These are phyloP conservation scores for Calyptomena viridis DNA, from an alignment of 2,113 vertebrate species.

Conservation along the genomic window DNA sequence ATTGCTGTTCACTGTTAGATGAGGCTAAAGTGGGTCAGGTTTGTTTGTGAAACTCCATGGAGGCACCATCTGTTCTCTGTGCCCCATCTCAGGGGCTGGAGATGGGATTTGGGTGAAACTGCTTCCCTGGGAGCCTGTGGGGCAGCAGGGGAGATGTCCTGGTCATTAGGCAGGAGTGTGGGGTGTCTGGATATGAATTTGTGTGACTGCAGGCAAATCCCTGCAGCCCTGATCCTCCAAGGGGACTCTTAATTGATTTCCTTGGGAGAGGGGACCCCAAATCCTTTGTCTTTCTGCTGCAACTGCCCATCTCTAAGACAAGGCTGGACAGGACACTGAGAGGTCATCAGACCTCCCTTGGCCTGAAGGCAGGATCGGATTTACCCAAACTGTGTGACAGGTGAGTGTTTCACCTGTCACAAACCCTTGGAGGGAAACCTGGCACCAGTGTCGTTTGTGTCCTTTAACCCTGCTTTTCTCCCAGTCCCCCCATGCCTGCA, in stretches of 20 bases:
- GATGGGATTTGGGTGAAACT: neutral
- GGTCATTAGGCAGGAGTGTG: neutral
- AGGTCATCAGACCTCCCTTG: neutral
- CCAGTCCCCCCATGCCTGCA: neutral
- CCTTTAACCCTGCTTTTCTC: neutral
- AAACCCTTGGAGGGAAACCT: neutral
- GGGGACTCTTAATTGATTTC: neutral
- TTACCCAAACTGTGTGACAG: neutral
- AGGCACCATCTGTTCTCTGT: conserved; percentile 36
- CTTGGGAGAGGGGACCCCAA: neutral
- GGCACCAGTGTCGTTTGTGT: fast-evolving
- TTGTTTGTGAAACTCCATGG: conserved; percentile 51
- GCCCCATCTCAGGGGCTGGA: neutral
- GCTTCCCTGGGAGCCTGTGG: neutral
- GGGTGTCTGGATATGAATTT: neutral
- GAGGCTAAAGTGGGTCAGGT: conserved; percentile 60
- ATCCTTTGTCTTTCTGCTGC: neutral
- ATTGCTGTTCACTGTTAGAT: conserved; percentile 17
- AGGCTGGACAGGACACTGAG: neutral
- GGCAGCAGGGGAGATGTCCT: neutral
- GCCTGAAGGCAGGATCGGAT: neutral
- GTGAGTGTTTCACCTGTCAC: neutral
- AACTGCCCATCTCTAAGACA: neutral
- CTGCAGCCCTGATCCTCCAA: neutral
- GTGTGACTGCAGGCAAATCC: neutral